Conservation (phyloP, 2,797 vertebrate genomes). For the Cossypha caffra region DNA sequence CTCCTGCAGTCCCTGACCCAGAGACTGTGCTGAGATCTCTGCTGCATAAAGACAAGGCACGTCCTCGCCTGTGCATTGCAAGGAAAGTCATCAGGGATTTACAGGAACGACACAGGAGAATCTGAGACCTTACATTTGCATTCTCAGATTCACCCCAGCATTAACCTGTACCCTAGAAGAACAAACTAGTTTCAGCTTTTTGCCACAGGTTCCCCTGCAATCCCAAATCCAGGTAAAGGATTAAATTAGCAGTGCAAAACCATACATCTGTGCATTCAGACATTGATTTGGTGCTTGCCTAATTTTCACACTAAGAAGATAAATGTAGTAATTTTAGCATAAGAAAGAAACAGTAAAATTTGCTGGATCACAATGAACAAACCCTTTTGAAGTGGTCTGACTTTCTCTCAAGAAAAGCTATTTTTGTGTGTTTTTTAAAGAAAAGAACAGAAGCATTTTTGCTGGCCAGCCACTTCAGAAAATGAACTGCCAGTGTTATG, state of each 20-base stretch:
- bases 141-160: neutral
- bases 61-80: neutral
- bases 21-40: neutral
- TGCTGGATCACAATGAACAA: neutral
- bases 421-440: neutral
- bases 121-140: neutral
- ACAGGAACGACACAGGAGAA: rapidly evolving
- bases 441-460: neutral
- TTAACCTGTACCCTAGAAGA: neutral
- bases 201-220: neutral
- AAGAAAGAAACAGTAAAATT: neutral
- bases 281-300: neutral
- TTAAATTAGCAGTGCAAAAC: neutral
- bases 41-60: neutral
- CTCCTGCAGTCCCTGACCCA: neutral
- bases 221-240: neutral
- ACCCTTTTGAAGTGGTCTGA: neutral
- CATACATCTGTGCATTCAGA: neutral
- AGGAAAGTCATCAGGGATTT: neutral
- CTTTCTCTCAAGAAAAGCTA: neutral
- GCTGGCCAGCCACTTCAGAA: neutral
- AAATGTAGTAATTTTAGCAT: neutral
- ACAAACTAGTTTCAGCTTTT: neutral
- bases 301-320: neutral
- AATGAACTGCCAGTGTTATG: neutral